Evolutionary conservation across 2,888 invertebrate species (phyloP).

Genomic region (Mythimna impura): DNA sequence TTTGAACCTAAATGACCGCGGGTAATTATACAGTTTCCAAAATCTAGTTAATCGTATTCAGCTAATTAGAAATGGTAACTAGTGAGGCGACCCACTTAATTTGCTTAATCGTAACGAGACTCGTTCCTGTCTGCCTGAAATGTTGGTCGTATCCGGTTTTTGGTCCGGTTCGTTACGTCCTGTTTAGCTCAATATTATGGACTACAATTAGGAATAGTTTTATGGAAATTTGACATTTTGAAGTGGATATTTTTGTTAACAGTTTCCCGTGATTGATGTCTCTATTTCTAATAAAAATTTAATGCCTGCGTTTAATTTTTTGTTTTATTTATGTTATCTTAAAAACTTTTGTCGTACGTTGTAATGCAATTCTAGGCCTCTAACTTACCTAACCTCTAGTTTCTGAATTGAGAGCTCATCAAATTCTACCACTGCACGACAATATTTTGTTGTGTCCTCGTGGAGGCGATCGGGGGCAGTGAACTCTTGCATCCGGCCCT

Average conservation of each 20-base stretch:
- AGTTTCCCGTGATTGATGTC: not conserved
- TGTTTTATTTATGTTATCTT: not conserved
- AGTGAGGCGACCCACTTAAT: conserved; percentile 12
- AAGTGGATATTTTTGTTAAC: not conserved
- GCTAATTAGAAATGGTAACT: conserved; percentile 20
- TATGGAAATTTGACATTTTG: too few species aligned
- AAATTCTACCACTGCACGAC: too few species aligned
- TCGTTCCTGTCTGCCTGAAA: conserved; percentile 7
- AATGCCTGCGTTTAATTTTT: not conserved
- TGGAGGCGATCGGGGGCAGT: too few species aligned
- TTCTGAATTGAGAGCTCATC: too few species aligned
- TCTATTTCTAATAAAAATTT: not conserved
- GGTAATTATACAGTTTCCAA: not conserved
- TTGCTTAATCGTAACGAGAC: conserved; percentile 27
- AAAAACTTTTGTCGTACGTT: not conserved
- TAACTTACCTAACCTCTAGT: too few species aligned
- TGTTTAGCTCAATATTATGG: conserved; percentile 2
- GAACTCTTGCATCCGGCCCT: too few species aligned
- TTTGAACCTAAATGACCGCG: conserved; percentile 26
- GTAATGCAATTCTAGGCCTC: too few species aligned
- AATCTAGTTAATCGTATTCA: conserved; percentile 1
- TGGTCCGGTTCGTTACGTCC: not conserved
- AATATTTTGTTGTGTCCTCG: too few species aligned
- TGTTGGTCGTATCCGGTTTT: conserved; percentile 1
- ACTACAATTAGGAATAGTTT: not conserved